Conservation (phyloP, 2,113 vertebrate species). For the Muntiacus muntjak region DNA sequence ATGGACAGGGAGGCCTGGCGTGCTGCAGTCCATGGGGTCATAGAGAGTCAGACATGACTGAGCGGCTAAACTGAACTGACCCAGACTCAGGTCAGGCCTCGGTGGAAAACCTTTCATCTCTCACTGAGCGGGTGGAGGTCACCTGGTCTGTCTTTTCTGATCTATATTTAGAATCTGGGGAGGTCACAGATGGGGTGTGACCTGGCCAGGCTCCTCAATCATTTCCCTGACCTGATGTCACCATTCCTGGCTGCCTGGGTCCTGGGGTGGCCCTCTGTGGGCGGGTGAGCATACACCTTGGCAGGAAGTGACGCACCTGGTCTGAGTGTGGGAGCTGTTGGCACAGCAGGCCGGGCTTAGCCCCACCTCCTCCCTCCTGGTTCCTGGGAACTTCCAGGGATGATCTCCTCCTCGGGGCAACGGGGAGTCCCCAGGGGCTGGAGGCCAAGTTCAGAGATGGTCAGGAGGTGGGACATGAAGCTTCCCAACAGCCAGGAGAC, state of each 20-base stretch:
- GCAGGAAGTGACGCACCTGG: background rate
- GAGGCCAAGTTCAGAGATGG: background rate
- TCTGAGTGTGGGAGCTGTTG: background rate
- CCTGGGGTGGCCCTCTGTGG: conserved; percentile 46
- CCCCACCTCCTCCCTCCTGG: background rate
- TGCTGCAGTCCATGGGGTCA: background rate
- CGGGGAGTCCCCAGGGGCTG: background rate
- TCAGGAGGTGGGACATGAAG: background rate
- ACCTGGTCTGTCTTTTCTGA: background rate
- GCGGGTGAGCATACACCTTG: conserved; percentile 34
- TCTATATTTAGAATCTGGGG: background rate
- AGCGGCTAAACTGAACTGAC: background rate
- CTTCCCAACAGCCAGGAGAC: background rate
- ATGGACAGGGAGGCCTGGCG: background rate
- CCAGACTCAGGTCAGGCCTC: background rate
- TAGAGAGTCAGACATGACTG: background rate
- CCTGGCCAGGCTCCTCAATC: background rate
- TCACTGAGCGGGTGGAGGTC: background rate
- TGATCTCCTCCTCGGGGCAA: background rate
- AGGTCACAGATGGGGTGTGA: background rate
- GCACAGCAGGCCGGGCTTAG: background rate
- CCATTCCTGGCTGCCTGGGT: conserved; percentile 48
- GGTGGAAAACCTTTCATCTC: background rate
- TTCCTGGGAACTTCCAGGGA: background rate
- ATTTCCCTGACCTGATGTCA: conserved; percentile 1